A percentile compares a stretch with the other conserved stretches of the same genome.
Evolutionary conservation across 2,888 invertebrate genomes (phyloP).

Genomic region (Epinotia brunnichana): DNA sequence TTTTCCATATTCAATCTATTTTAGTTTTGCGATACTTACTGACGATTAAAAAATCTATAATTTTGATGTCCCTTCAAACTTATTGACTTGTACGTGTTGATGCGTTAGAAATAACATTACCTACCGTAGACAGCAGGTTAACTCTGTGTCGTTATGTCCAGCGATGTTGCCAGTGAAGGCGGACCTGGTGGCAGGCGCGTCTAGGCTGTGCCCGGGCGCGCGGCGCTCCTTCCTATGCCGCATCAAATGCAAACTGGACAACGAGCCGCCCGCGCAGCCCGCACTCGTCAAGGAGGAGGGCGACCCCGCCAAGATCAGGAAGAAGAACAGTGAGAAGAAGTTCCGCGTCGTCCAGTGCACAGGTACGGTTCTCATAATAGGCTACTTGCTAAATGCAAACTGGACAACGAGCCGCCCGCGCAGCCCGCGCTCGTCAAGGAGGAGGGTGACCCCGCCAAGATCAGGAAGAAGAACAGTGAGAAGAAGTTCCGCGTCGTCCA

Average conservation of each 20-base stretch:
- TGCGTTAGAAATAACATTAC: no score
- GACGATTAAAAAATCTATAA: no score
- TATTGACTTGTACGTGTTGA: no score
- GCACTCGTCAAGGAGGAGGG: slow-evolving; percentile 88
- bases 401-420: neutral
- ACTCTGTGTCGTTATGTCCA: slow-evolving; percentile 61
- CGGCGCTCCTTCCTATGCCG: slow-evolving; percentile 96
- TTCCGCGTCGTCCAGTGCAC: slow-evolving; percentile 20
- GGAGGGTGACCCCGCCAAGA: slow-evolving; percentile 74
- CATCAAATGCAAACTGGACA: slow-evolving; percentile 89
- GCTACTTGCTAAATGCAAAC: no score
- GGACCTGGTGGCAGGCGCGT: slow-evolving; percentile 90
- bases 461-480: neutral
- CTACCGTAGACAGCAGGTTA: neutral
- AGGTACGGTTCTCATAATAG: neutral
- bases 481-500: neutral
- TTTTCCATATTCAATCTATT: no score
- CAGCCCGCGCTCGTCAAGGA: no score
- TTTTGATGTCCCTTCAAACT: no score
- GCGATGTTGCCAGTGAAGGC: slow-evolving; percentile 96
- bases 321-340: neutral
- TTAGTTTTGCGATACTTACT: no score
- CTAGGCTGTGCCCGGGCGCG: slow-evolving; percentile 93
- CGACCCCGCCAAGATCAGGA: slow-evolving; percentile 70
- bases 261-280: slow-evolving; percentile 51